Evolutionary conservation across 2,888 invertebrate genomes (phyloP).

Genomic region (Syrista parreyssii): DNA sequence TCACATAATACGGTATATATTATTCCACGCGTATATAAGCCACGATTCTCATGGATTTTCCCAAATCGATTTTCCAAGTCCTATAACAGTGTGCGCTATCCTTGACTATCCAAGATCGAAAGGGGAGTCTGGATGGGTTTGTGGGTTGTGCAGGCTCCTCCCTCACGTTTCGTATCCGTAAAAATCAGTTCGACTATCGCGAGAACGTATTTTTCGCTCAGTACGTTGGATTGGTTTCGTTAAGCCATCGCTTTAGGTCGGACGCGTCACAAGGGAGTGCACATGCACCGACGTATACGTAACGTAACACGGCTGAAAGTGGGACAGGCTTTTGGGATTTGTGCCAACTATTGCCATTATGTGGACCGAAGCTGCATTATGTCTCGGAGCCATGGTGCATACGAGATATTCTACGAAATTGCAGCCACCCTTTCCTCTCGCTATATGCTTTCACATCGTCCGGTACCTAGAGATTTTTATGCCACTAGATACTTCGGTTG

Average conservation of each 20-base stretch:
- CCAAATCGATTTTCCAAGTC: not conserved
- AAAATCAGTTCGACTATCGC: not conserved
- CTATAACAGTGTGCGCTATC: not conserved
- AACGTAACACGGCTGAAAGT: conserved; percentile 18
- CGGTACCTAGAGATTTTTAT: not conserved
- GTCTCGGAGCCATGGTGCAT: conserved; percentile 39
- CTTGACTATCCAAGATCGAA: not conserved
- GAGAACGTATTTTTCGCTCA: not conserved
- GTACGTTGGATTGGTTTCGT: not conserved
- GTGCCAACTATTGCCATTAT: conserved; percentile 54
- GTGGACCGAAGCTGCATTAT: conserved; percentile 45
- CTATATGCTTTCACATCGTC: not conserved
- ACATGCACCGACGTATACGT: conserved; percentile 18
- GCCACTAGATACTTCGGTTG: not conserved
- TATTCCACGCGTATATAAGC: not conserved
- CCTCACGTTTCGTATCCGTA: not conserved
- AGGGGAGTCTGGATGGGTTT: not conserved
- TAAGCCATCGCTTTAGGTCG: not conserved
- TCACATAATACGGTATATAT: not conserved
- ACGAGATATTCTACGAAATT: conserved; percentile 43
- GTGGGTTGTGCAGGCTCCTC: not conserved
- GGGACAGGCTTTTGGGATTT: conserved; percentile 41
- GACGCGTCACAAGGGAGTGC: conserved; percentile 34
- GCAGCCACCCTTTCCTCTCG: not conserved
- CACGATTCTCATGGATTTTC: not conserved